Percentiles rank a stretch among this genome's conserved stretches.
Evolutionary conservation across 2,888 invertebrate species (phyloP).

Genomic region (Drosophila melanocephala): DNA sequence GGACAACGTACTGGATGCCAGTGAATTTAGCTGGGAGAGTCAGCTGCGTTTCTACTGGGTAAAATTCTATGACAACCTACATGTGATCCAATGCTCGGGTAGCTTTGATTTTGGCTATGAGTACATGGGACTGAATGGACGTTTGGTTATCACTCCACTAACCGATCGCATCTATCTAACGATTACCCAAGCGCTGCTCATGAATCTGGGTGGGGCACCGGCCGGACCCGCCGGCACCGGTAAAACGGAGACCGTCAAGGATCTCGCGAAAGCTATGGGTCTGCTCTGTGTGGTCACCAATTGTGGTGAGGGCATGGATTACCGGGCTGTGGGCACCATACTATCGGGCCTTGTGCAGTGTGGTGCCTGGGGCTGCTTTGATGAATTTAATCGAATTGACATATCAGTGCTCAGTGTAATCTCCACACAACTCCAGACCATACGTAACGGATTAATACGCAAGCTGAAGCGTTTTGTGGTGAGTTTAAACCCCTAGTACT

Average conservation of each 20-base stretch:
- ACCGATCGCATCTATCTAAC: conserved; percentile 97
- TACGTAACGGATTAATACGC: conserved; percentile 92
- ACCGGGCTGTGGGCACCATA: conserved; percentile 92
- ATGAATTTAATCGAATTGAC: conserved; percentile 97
- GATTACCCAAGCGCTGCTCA: conserved; percentile 95
- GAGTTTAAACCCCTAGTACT: conserved; percentile 62
- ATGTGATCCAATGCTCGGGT: conserved; percentile 93
- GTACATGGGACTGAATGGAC: conserved; percentile 97
- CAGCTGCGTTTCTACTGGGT: conserved; percentile 97
- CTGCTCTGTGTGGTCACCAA: conserved; percentile 94
- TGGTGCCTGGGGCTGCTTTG: conserved; percentile 98
- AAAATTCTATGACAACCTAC: conserved; percentile 91
- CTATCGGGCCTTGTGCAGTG: conserved; percentile 87
- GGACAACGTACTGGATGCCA: conserved; percentile 92
- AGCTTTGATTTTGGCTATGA: conserved; percentile 97
- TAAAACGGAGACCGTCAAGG: conserved; percentile 96
- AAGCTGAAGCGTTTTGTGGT: conserved; percentile 92
- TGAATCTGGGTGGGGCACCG: conserved; percentile 96
- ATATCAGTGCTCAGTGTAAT: conserved; percentile 97
- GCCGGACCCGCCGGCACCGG: conserved; percentile 88
- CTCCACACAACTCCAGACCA: conserved; percentile 95
- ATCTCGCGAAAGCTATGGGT: conserved; percentile 95
- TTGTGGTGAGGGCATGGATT: conserved; percentile 98
- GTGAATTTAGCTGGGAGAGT: conserved; percentile 97
- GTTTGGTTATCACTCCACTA: conserved; percentile 95